Base-by-base conservation (phyloP, 2,888 invertebrate species). In the Cataglyphis rosenhaueri region DNA sequence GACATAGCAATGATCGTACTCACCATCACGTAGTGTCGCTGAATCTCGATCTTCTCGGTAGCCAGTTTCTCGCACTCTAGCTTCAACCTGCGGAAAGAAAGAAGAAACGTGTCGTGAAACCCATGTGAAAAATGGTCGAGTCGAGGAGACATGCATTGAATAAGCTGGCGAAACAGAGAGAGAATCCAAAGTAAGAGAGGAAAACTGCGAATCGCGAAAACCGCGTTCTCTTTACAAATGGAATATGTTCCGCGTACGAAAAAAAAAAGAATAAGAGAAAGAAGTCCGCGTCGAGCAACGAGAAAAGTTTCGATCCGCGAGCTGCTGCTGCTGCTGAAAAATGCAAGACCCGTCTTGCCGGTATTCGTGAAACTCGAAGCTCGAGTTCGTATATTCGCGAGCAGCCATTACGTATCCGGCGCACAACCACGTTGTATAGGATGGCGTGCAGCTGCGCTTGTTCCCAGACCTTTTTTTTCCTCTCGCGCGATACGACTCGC, bases 21-120 rank as follows among this genome's bases (percentile, higher is more conserved):
- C 95, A 97, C 97, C 98, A 98, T 98, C 91, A 98, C 97, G 95
- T 98, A 98, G 95, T 98, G 97, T 95, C 98, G 96, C 95, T 98
- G 98, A 95, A 98, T 97, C 96, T 98, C 97, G 92, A 97, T 97
- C 96, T 98, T 98, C 96, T 98, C 98, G 94, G 97, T 97, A 93
- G 97, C 97, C 95, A 98, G 95, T 95, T 98, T 98, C 95, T 98
- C 98, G 95, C 97, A 97, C 95, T 98, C 98, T 96, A 97, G 96
- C 96, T 98, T 97, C 95, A 98, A 96, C 95, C 96, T 96, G 96
- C 61, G 91, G 92, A 84, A 74, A 87, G 68, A 79, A 55, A 79
- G 38, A 57, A 48, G 62, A 52, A 57, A 66, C 62, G 6, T 10
- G 35, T 38, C 44, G 48, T 75, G 35, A 81, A 66, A 57, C 9